These are phyloP conservation scores for Variabilichromis moorii DNA, from an alignment of 2,113 vertebrate species.

Conservation along the genomic window DNA sequence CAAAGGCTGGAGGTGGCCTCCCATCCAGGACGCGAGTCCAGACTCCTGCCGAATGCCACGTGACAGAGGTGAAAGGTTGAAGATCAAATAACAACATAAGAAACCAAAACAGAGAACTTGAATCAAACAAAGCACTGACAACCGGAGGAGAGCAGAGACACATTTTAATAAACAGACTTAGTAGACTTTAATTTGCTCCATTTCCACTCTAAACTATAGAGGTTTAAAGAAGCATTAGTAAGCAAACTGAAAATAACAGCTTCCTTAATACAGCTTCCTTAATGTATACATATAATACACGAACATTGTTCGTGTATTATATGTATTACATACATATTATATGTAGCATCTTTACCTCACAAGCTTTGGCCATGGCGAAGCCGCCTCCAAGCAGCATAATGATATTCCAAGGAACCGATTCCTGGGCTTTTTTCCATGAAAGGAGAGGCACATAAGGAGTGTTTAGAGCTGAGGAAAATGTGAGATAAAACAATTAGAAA, in stretches of 20 bases:
- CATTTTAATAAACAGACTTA: neutral
- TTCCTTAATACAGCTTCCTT: too few relatives aligned
- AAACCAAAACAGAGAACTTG: slow-evolving; percentile 1
- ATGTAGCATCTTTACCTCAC: slow-evolving; percentile 76
- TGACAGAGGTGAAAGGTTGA: neutral
- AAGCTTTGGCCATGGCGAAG: slow-evolving; percentile 97
- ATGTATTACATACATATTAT: neutral
- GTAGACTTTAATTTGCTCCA: neutral
- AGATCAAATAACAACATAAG: slow-evolving; percentile 25
- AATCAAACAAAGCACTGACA: neutral
- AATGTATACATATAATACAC: too few relatives aligned
- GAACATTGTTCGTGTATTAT: neutral
- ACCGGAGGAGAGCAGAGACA: neutral
- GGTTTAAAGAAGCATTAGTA: neutral
- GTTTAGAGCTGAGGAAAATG: slow-evolving; percentile 72
- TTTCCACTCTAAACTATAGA: neutral
- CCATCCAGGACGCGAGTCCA: slow-evolving; percentile 90
- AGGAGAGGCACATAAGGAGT: slow-evolving; percentile 81
- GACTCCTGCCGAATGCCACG: slow-evolving; percentile 76
- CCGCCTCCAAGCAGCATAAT: slow-evolving; percentile 91
- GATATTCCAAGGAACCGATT: slow-evolving; percentile 91
- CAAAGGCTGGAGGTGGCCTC: slow-evolving; percentile 83
- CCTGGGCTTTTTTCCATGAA: slow-evolving; percentile 89
- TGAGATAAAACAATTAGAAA: neutral
- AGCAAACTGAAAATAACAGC: neutral